A percentile compares a stretch with the other conserved stretches of the same genome.
These are phyloP conservation scores for Gymnodraco acuticeps DNA, from an alignment of 2,797 vertebrate species.

Conservation along the genomic window DNA sequence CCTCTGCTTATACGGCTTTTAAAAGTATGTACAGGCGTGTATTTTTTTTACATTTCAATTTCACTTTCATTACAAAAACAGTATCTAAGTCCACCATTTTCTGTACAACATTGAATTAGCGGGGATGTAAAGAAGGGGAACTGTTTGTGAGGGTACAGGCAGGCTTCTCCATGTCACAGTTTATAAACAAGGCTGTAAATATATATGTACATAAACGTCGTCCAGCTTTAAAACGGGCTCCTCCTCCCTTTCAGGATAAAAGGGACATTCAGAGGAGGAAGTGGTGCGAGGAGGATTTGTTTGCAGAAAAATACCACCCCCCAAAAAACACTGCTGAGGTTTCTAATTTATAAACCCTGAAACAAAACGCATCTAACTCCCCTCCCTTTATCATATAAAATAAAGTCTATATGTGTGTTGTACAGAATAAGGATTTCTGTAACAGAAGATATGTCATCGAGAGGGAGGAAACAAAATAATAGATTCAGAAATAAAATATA, in stretches of 20 bases:
- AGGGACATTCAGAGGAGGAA: conserved; percentile 67
- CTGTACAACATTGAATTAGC: conserved; percentile 83
- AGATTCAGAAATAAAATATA: conserved; percentile 76
- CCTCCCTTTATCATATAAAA: conserved; percentile 37
- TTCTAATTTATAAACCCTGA: conserved; percentile 53
- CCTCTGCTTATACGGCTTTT: conserved; percentile 66
- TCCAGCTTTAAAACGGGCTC: conserved; percentile 37
- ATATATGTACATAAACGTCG: conserved; percentile 62
- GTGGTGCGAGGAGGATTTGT: conserved; percentile 38
- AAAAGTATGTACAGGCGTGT: conserved; percentile 77
- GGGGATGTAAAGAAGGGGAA: too few species aligned
- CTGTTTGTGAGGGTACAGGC: conserved; percentile 31
- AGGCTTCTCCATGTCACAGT: conserved; percentile 61
- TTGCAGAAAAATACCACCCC: conserved; percentile 35
- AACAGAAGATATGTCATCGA: conserved; percentile 77
- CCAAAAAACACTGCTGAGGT: conserved; percentile 68
- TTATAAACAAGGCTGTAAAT: conserved; percentile 53
- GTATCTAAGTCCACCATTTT: conserved; percentile 78
- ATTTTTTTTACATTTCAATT: conserved; percentile 60
- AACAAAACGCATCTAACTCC: conserved; percentile 51
- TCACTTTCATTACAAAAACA: conserved; percentile 77
- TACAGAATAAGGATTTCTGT: conserved; percentile 52
- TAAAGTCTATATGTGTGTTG: conserved; percentile 57
- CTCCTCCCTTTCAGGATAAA: conserved; percentile 31
- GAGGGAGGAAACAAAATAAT: conserved; percentile 30